Base-by-base conservation (phyloP, 2,888 invertebrate species). In the Trichogramma evanescens region DNA sequence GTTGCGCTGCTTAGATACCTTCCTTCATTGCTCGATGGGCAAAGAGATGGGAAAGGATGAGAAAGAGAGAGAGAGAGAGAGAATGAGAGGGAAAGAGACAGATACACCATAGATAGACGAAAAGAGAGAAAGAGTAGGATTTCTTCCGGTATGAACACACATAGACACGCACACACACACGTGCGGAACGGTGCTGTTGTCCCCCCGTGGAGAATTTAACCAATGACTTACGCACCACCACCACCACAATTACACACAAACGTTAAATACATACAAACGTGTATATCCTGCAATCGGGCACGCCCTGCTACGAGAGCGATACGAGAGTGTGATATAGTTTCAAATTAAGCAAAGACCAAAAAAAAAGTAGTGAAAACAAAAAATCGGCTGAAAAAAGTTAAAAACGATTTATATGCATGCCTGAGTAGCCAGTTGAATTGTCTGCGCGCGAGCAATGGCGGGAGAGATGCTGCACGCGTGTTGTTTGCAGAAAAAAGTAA, bases 261-360 rank as follows among this genome's bases (percentile, higher is more conserved):
- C 26, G 13, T 26, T 38, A 42, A 44, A 41, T 43, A 26, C 13
- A 26, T 26, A 41, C 50, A 39, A 40, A 68, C 68, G 4, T 66
- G 65, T 57, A 65, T 71, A 75, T 76, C 76, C 77, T 77, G 75
- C 77, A 77, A 76, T 76, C 71, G 75, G 77, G 74, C 76, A 77
- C 76, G 77, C 75, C 76, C 75, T 74, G 75, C 74, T 74, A 76
- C 76, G 76, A 76, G 77, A 75, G 76, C 73, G 73, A 71, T 65
- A 65, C 72, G 74, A 66, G 71, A 70, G 68, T 66, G 66, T 68
- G 67, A 62, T 60, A 62, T 63, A 63, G 54, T 64, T 59, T 56
- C 50, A 54, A 56, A 54, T 52, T 45, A 55, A 50, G 56, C 46
- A 46, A n/a, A 52, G 50, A 38, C 26, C 50, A 50, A 54, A 42